Evolutionary conservation across 1,140 invertebrate genomes (phyloP), one percentile per base, ranked within the genome.

Genomic region (Drosophila cardini): DNA sequence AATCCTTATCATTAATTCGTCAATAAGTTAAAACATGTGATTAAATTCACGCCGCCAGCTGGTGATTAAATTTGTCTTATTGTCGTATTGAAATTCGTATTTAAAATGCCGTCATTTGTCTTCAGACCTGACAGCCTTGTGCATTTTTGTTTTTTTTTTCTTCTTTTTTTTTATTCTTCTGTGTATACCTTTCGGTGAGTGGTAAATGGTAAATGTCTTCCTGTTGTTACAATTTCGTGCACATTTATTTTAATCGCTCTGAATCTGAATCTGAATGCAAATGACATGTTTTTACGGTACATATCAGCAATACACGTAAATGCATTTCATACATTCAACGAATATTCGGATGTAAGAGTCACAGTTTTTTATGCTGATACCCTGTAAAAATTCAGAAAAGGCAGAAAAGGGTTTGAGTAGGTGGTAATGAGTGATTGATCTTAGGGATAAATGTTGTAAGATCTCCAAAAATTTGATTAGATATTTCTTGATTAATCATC

Each of bases 171-270:
- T 18, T 26, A 11, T 38, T 40, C 8, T 42, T 38, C 3, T 30
- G 18, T 11, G 5, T 15, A 34, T 16, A 36, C 15, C 9, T 53
- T 18, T 67, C 43, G 21, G 4, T 26, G 5, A 26, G 5, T 26
- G 21, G 21, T 26, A 26, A 26, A 26, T 43, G 46, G 21, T 34
- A 56, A 56, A 74, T 71, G 52, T 75, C 72, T 75, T 75, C 72
- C 72, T 75, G 67, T 74, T 74, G 58, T 50, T 48, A 74, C 38
- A 58, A 50, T 52, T 75, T 75, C 53, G 36, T 36, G 32, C 56
- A 62, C 48, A 62, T 73, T 69, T 69, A 61, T 73, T 65, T 57
- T 21, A 65, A 65, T 65, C 36, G 52, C 26, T 65, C 26, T 48
- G 45, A 7, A 4, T 60, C 21, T 32, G 46, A 48, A 48, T 26